Evolutionary conservation across 23 tunicate species (phyloP), one percentile per base, ranked within the genome.

Genomic region (Aplidium turbinatum): DNA sequence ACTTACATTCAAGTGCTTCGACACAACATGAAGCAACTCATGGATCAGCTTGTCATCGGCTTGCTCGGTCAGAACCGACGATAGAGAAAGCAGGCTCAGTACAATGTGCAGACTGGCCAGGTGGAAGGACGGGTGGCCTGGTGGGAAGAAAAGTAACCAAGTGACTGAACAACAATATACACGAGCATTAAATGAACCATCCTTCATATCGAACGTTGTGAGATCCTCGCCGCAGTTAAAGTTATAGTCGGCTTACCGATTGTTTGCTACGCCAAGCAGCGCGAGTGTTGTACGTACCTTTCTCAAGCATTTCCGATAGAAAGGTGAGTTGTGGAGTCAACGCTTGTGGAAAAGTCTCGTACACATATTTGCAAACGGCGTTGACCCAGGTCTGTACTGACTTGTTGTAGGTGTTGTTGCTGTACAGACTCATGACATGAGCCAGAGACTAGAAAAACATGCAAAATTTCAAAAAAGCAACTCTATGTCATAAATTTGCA

Each of bases 381-480:
- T 48, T 88, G 26, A 81, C 57, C 96, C 96, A 88, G 0, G 86
- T 88, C 30, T 48, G 55, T 3, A 34, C 38, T 1, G 87, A 31
- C 31, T 88, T 81, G 58, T 76, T 85, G 82, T 88, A 88, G 1
- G 96, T 81, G 50, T 68, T 85, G 75, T 75, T 76, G 75, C 69
- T 51, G 58, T 88, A 88, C 48, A 80, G 76, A 61, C 82, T 62
- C 96, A 88, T 88, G 18, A 88, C 96, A 58, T 88, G 96, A 4
- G 96, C 96, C 35, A 88, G 63, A 0, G 83, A 76, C 83, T 88
- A 65, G 4, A 67, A 35, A 67, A 58, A 21, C 26, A 27, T 30
- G 19, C 9, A 9, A 42, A 9, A 42, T 42, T 42, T 9, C n/a
- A n/a, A n/a, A n/a, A n/a, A n/a, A n/a, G n/a, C n/a, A n/a, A n/a